These are phyloP conservation scores for Gymnoscopelus microlampas DNA, from an alignment of 2,797 vertebrate genomes.

Conservation along the genomic window DNA sequence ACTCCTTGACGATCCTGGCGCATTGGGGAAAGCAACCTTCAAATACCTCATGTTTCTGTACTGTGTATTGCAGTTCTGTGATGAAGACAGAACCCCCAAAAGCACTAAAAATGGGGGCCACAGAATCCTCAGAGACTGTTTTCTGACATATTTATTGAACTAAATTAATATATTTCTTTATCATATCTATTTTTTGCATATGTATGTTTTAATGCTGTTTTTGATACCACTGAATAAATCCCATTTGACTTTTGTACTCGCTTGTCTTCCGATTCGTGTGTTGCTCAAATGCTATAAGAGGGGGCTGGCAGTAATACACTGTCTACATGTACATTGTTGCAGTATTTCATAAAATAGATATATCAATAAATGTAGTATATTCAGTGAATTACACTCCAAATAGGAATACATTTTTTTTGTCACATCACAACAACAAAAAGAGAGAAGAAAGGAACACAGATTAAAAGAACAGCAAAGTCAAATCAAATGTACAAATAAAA, in stretches of 20 bases:
- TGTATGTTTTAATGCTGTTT: constrained; percentile 73
- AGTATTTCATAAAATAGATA: not conserved
- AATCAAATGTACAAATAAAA: too few species aligned
- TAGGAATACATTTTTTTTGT: too few species aligned
- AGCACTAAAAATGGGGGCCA: constrained; percentile 80
- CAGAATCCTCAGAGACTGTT: constrained; percentile 80
- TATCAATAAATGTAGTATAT: not conserved
- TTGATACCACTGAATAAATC: constrained; percentile 85
- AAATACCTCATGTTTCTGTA: constrained; percentile 94
- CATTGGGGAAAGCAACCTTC: constrained; percentile 79
- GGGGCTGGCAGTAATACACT: not conserved
- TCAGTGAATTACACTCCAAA: not conserved
- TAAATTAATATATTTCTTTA: constrained; percentile 98
- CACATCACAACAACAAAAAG: too few species aligned
- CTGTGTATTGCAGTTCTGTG: constrained; percentile 83
- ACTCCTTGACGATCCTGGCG: constrained; percentile 66
- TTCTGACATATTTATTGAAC: constrained; percentile 93
- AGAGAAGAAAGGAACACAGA: too few species aligned
- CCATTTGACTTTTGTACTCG: constrained; percentile 64
- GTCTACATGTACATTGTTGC: not conserved
- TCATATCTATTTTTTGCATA: constrained; percentile 79
- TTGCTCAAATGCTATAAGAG: not conserved
- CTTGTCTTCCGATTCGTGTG: constrained; percentile 1
- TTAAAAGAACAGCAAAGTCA: too few species aligned
- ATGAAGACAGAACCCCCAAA: constrained; percentile 76